Evolutionary conservation across 2,797 vertebrate genomes (phyloP).

Genomic region (Gambelia wislizenii): DNA sequence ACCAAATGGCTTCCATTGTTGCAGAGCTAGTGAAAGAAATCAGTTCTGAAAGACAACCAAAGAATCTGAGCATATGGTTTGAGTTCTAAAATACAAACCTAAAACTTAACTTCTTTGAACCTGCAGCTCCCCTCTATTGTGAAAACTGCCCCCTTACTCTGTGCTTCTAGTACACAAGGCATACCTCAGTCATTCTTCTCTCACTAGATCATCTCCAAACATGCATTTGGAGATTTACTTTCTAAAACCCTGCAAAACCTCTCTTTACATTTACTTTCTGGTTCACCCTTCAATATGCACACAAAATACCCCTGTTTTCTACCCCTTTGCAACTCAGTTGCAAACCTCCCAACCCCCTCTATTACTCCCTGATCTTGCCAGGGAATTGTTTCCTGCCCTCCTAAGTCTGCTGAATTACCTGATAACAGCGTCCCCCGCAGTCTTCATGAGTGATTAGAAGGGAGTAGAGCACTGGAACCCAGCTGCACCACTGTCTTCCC

Average conservation of each 20-base stretch:
- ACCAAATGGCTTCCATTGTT: neutral
- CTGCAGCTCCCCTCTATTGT: neutral
- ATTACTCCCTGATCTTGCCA: neutral
- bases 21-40: neutral
- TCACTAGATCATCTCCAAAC: neutral
- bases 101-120: neutral
- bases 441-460: neutral
- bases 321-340: neutral
- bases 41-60: neutral
- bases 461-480: neutral
- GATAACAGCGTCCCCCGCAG: neutral
- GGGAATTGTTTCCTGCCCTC: neutral
- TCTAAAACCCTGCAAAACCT: no score
- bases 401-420: neutral
- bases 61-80: neutral
- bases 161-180: no score
- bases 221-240: no score
- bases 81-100: neutral
- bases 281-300: neutral
- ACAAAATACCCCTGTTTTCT: neutral
- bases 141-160: neutral
- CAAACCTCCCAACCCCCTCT: neutral
- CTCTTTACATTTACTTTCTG: neutral
- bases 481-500: neutral
- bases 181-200: neutral